A percentile compares a stretch with the other conserved stretches of the same genome.
These are phyloP conservation scores for Capitella teleta DNA, from an alignment of 1,140 invertebrate genomes.

Conservation along the genomic window DNA sequence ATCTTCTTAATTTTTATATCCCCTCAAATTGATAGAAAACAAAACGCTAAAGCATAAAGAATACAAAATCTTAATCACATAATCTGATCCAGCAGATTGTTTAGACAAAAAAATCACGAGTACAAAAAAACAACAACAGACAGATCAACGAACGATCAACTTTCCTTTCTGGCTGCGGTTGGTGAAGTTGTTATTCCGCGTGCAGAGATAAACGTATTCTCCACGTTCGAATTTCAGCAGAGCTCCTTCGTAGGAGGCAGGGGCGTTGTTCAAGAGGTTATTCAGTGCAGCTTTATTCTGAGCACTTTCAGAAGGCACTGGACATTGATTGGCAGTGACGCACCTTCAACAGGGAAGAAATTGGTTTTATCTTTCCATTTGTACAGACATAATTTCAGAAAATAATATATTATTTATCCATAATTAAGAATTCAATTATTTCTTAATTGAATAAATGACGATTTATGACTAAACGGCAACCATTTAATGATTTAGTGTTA, in stretches of 20 bases:
- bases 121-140: too few relatives aligned
- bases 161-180: constrained; percentile 40
- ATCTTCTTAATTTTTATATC: too few relatives aligned
- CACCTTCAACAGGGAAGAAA: neutral
- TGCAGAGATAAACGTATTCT: constrained; percentile 37
- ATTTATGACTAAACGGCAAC: neutral
- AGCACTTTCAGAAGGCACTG: neutral
- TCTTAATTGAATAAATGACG: neutral
- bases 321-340: neutral
- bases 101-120: too few relatives aligned
- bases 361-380: constrained; percentile 6
- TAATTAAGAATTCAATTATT: neutral
- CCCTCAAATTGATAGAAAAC: too few relatives aligned
- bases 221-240: constrained; percentile 29
- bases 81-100: too few relatives aligned
- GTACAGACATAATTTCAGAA: neutral
- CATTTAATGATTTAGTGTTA: neutral
- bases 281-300: constrained; percentile 16
- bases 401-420: neutral
- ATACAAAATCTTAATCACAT: too few relatives aligned
- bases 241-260: constrained; percentile 34
- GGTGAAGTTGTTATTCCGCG: constrained; percentile 41
- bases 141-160: constrained; percentile 12
- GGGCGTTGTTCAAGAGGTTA: constrained; percentile 33
- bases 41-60: too few relatives aligned